These are phyloP conservation scores for Nothocercus nigrocapillus DNA, from an alignment of 2,113 vertebrate species.

Conservation along the genomic window DNA sequence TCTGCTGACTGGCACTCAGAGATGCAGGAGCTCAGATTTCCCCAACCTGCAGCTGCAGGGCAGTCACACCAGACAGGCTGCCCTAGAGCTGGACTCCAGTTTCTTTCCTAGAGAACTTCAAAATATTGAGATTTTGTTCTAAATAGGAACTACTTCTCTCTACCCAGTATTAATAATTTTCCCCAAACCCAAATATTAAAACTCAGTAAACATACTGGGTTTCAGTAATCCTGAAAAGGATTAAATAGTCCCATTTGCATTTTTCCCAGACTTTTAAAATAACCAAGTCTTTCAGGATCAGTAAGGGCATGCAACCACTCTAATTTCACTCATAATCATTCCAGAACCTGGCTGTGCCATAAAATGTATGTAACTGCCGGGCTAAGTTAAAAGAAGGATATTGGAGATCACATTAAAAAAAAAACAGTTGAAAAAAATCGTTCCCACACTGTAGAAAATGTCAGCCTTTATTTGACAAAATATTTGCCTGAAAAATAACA, in stretches of 20 bases:
- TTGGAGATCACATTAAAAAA: not conserved
- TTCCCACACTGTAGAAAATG: not conserved
- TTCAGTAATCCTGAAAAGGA: slow-evolving; percentile 7
- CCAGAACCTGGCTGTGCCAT: not conserved
- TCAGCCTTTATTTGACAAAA: not conserved
- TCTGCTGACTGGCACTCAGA: not conserved
- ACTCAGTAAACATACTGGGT: not conserved
- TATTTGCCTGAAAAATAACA: not conserved
- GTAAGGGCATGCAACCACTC: not conserved
- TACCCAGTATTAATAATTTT: not conserved
- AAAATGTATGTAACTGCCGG: not conserved
- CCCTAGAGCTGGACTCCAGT: not conserved
- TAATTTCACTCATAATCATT: not conserved
- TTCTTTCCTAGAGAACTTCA: not conserved
- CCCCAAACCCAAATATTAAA: not conserved
- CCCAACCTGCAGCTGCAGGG: not conserved
- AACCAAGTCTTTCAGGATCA: not conserved
- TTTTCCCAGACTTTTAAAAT: slow-evolving; percentile 2
- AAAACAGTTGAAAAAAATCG: not conserved
- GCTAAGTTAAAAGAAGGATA: not conserved
- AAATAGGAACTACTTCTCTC: not conserved
- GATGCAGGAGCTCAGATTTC: not conserved
- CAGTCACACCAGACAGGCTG: not conserved
- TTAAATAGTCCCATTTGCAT: not conserved
- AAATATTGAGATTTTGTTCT: not conserved